These are phyloP conservation scores for Lysandra bellargus DNA, from an alignment of 2,888 invertebrate genomes.

Conservation along the genomic window DNA sequence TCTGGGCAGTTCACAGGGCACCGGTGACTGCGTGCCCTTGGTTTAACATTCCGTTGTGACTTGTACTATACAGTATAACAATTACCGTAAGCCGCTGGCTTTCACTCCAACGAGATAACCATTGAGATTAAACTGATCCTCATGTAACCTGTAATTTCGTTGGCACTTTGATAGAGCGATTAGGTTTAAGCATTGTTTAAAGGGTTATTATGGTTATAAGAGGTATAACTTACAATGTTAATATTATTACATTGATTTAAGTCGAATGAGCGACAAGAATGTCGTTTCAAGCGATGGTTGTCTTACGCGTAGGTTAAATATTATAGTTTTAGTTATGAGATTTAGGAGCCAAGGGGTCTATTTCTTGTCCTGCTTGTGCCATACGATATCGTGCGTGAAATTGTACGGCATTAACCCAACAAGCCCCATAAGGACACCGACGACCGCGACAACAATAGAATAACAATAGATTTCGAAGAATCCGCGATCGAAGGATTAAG, in stretches of 20 bases:
- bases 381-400: too few species aligned
- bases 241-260: too few species aligned
- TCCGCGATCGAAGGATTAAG: too few species aligned
- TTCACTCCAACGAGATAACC: background rate
- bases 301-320: background rate
- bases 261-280: too few species aligned
- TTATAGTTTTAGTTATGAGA: too few species aligned
- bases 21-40: slow-evolving; percentile 29
- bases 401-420: too few species aligned
- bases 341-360: too few species aligned
- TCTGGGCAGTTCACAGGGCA: slow-evolving; percentile 21
- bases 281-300: background rate
- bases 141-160: background rate
- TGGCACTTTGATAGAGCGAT: background rate
- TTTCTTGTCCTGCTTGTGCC: too few species aligned
- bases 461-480: too few species aligned
- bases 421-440: too few species aligned
- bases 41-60: slow-evolving; percentile 29
- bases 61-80: slow-evolving; percentile 19
- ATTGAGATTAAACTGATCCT: background rate
- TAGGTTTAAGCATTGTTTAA: background rate
- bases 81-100: slow-evolving; percentile 16
- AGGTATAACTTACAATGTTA: background rate
- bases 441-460: too few species aligned
- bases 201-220: background rate